Base-by-base conservation (phyloP, 1,140 invertebrate genomes). In the Mactra quadrangularis region DNA sequence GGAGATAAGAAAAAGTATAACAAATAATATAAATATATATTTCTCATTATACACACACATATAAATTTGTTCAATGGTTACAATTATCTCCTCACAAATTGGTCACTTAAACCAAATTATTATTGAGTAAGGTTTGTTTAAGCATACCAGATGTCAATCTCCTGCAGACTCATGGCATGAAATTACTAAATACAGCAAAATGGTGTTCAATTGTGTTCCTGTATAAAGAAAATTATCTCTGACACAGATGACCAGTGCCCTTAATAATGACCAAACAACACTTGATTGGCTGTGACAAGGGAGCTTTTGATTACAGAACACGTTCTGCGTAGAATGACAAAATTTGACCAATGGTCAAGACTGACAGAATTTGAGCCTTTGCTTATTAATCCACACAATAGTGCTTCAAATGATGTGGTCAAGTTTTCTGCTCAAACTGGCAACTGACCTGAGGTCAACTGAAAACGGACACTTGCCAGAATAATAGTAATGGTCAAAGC, bases 301-400 rank as follows among this genome's bases (percentile, higher is more conserved):
- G 19, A 66, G 19, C 76, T 47, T 33, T n/a, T 68, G 31, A 68
- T 68, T 78, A 68, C 25, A 68, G 62, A 68, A 68, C 31, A 15
- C 60, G 64, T 68, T 52, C 76, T 64, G 38, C n/a, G 33, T 29
- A 22, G 41, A 33, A 55, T n/a, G 33, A 25, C 13, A 52, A 19
- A 41, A 64, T 64, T 78, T 78, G 62, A 78, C 76, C 76, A 78
- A 38, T 78, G 76, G 76, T 78, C 60, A 78, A 78, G 62, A 78
- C 41, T 68, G 76, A 68, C 64, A 66, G 76, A 78, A 66, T 64
- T 53, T 66, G 60, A 66, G 47, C 59, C 45, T 7, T 52, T 6
- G 52, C 62, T 78, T 38, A 78, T 78, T 68, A 78, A 29, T 41
- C 64, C 33, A 47, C 50, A 78, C 76, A 78, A 78, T 66, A 38